These are phyloP conservation scores for Sciurus vulgaris DNA, from an alignment of 2,797 vertebrate genomes.

Conservation along the genomic window DNA sequence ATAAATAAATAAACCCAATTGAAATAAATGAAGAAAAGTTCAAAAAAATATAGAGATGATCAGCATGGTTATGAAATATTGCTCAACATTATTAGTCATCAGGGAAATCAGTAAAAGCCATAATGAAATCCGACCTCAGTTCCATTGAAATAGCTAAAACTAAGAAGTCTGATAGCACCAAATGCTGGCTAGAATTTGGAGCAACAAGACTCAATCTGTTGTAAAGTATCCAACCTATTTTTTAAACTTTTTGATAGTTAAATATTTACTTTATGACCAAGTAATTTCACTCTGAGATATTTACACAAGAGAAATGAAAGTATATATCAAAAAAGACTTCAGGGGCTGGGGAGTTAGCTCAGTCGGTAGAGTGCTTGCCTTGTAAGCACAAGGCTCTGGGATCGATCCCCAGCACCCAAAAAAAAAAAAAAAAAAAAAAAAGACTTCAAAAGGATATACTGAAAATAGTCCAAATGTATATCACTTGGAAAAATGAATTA, in stretches of 20 bases:
- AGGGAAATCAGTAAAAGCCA: neutral
- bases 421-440: too few relatives aligned
- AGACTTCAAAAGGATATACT: neutral
- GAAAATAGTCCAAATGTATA: neutral
- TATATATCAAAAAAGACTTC: neutral
- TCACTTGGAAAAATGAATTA: neutral
- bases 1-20: neutral
- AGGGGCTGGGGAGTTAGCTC: too few relatives aligned
- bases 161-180: neutral
- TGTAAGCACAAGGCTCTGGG: too few relatives aligned
- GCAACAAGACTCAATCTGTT: neutral
- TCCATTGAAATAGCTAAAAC: neutral
- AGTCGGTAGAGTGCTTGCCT: too few relatives aligned
- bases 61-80: neutral
- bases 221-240: neutral
- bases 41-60: neutral
- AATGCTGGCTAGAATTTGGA: neutral
- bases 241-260: neutral
- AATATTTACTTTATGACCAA: neutral
- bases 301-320: neutral
- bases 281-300: neutral
- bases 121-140: neutral
- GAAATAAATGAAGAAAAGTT: neutral
- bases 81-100: neutral
- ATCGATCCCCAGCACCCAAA: too few relatives aligned